Evolutionary conservation across 2,888 invertebrate species (phyloP).

Genomic region (Plusia festucae): DNA sequence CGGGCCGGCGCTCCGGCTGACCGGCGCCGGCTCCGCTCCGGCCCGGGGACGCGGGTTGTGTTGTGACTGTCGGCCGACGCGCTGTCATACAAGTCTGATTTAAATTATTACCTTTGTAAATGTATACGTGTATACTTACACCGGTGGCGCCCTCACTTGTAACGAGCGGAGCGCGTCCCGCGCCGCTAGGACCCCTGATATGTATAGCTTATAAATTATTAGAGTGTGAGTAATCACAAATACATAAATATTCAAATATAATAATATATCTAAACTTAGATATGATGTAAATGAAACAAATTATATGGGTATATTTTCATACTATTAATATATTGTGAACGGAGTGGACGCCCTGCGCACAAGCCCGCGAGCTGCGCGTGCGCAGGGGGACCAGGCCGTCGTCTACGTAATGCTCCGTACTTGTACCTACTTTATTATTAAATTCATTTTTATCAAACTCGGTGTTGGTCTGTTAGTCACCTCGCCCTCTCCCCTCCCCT

Average conservation of each 20-base stretch:
- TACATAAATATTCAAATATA: constrained; percentile 43
- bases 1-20: constrained; percentile 9
- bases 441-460: constrained; percentile 71
- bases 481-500: constrained; percentile 27
- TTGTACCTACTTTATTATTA: constrained; percentile 71
- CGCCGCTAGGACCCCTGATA: constrained; percentile 35
- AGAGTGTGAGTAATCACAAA: constrained; percentile 51
- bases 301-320: constrained; percentile 60
- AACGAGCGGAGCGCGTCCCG: constrained; percentile 40
- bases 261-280: constrained; percentile 56
- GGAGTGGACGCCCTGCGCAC: constrained; percentile 46
- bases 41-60: constrained; percentile 8
- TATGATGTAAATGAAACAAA: constrained; percentile 62
- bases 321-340: constrained; percentile 63
- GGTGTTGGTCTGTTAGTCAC: constrained; percentile 59
- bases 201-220: constrained; percentile 54
- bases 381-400: constrained; percentile 38
- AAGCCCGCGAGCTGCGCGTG: constrained; percentile 1
- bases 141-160: constrained; percentile 38
- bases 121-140: constrained; percentile 43
- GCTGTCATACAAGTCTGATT: constrained; percentile 59
- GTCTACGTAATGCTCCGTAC: constrained; percentile 59
- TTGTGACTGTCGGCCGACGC: constrained; percentile 30
- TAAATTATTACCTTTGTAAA: constrained; percentile 60
- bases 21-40: neutral